Base-by-base conservation (phyloP, 92 coral and sea anemone genomes). In the Palythoa grandis region DNA sequence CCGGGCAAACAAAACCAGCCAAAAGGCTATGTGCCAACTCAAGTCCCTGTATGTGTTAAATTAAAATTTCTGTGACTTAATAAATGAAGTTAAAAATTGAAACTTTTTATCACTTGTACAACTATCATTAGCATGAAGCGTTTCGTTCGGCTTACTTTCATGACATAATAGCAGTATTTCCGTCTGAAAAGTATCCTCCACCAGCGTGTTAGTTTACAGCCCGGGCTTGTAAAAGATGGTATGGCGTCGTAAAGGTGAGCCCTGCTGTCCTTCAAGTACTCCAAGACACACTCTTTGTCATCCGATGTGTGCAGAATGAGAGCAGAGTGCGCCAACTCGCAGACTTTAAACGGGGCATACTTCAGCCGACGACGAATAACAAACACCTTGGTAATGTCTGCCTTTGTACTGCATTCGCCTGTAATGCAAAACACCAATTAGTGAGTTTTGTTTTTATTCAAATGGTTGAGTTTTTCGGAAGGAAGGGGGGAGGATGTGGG, bases 171-270 rank as follows among this genome's bases (percentile, higher is more conserved):
- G 65, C 85, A 80, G 11, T 47, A 43, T 48, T 79, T 79, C 68
- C 58, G 22, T 20, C 74, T 17, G n/a, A 35, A 13, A n/a, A 17
- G 2, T 1, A 0, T 58, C 23, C 37, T 3, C 52, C 61, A 35
- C 82, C 82, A 77, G 14, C 82, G 5, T 1, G 15, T 57, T 43
- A 1, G 50, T 43, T 43, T 8, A 11, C 83, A 47, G 35, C 85
- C 66, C 16, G 60, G 39, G 13, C 23, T 39, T 20, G 11, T 65
- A 2, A 22, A 10, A 20, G 13, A 5, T 12, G 85, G 85, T 40
- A 87, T 87, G 9, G 91, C 91, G 29, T 91, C 83, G 35, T 91
- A 91, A 60, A 91, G 76, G 40, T 91, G 93, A 8, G 90, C 93
- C 54, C 67, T 87, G 52, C 91, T 80, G 79, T 91, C 91, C 60